Conservation (phyloP, 2,797 vertebrate species). For the Synaphobranchus kaupii region DNA sequence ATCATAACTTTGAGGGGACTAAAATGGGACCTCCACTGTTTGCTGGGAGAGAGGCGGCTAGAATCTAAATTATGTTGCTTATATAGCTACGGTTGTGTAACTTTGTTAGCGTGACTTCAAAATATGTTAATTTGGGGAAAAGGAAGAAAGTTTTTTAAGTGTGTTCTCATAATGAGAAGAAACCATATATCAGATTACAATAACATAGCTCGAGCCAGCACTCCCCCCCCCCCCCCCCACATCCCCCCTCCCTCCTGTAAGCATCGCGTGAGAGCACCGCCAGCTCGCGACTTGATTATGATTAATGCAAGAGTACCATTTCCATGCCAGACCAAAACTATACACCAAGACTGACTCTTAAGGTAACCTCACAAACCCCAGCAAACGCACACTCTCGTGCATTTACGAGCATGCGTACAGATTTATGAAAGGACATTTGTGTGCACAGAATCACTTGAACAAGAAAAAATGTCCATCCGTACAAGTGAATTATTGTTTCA, state of each 20-base stretch:
- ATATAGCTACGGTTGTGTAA: slow-evolving; percentile 6
- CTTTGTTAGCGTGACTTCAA: slow-evolving; percentile 35
- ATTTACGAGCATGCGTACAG: background rate
- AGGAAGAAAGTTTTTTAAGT: slow-evolving; percentile 16
- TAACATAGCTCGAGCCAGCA: slow-evolving; percentile 22
- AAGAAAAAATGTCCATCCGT: background rate
- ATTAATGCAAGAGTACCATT: slow-evolving; percentile 40
- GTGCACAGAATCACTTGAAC: background rate
- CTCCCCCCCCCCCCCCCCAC: slow-evolving; percentile 20
- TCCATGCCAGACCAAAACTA: slow-evolving; percentile 38
- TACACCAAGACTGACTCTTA: slow-evolving; percentile 32
- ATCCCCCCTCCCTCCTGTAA: slow-evolving; percentile 30
- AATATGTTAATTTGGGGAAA: slow-evolving; percentile 30
- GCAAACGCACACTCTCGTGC: background rate
- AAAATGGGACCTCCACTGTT: too few species aligned
- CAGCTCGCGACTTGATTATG: slow-evolving; percentile 35
- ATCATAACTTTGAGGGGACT: too few species aligned
- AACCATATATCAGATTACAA: slow-evolving; percentile 41
- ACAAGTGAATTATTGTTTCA: background rate
- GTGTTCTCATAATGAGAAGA: slow-evolving; percentile 33
- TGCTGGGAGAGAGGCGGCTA: too few species aligned
- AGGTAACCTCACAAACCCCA: slow-evolving; percentile 7
- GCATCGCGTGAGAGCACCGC: slow-evolving; percentile 36
- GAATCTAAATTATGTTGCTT: background rate
- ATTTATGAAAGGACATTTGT: background rate